Evolutionary conservation across 2,797 vertebrate genomes (phyloP), one percentile per base, ranked within the genome.

Genomic region (Falco cherrug): DNA sequence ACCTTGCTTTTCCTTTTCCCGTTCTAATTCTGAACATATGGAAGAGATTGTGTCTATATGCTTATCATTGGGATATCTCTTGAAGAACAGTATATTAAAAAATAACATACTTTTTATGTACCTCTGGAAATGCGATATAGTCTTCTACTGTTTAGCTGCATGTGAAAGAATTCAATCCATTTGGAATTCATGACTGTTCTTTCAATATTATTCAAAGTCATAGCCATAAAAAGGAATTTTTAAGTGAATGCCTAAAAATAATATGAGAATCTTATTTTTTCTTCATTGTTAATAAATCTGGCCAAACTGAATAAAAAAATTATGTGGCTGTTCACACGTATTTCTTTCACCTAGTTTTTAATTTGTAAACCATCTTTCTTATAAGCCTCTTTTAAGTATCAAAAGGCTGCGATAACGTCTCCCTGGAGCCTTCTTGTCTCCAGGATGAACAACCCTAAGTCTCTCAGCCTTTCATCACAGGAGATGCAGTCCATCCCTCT

Each of bases 21-120:
- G 3, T 76, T 84, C 24, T 64, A 45, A 48, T 43, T 68, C n/a
- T 63, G 20, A 76, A 53, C 0, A 53, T 81, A 28, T 0, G 0
- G 19, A 57, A 71, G 26, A 48, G 31, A n/a, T 48, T 54, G 11
- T 18, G 5, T 48, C 53, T 61, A 10, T 6, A 4, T 76, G 22
- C 14, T 68, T 73, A 10, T 59, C 29, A 54, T 1, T 33, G 20
- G n/a, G 17, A 13, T 71, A 59, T 50, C 28, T 45, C 31, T 59
- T 53, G 26, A 35, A 75, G 26, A 87, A 71, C 2, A 37, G 4
- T 35, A 6, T 48, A 28, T 48, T 63, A 0, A 5, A 76, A 59
- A 84, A 53, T 39, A 76, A 7, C 2, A 61, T 43, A 22, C 6
- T 28, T n/a, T 80, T 47, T 57, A 16, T 31, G 1, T 24, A 10